Evolutionary conservation across 2,113 vertebrate genomes (phyloP).

Genomic region (Ptyas mucosa): DNA sequence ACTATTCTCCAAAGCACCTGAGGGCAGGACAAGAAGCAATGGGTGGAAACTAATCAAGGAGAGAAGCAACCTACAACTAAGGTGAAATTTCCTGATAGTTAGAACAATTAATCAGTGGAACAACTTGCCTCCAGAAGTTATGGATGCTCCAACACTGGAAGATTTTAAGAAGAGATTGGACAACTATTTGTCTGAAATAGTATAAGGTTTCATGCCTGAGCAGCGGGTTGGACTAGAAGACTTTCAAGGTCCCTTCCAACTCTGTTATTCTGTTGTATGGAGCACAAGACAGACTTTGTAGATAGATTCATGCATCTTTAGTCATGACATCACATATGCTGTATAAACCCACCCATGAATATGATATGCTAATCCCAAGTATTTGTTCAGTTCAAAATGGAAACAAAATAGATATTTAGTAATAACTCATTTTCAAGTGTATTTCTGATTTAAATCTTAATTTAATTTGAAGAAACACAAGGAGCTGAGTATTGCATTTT

Average conservation of each 20-base stretch:
- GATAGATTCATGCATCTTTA: background rate
- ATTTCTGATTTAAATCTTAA: background rate
- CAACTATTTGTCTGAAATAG: background rate
- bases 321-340: background rate
- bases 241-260: background rate
- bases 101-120: background rate
- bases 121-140: background rate
- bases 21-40: background rate
- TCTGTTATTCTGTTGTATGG: background rate
- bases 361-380: conserved; percentile 38
- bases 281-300: background rate
- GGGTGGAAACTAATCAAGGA: background rate
- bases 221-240: background rate
- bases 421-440: background rate
- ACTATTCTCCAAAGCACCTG: background rate
- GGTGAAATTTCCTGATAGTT: background rate
- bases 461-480: background rate
- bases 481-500: background rate
- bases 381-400: conserved; percentile 27
- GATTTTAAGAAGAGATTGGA: background rate
- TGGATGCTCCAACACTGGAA: background rate
- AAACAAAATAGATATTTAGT: background rate
- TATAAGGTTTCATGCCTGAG: background rate
- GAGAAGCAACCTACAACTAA: background rate
- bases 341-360: background rate